Evolutionary conservation across 2,888 invertebrate genomes (phyloP).

Genomic region (Antheraea assamensis): DNA sequence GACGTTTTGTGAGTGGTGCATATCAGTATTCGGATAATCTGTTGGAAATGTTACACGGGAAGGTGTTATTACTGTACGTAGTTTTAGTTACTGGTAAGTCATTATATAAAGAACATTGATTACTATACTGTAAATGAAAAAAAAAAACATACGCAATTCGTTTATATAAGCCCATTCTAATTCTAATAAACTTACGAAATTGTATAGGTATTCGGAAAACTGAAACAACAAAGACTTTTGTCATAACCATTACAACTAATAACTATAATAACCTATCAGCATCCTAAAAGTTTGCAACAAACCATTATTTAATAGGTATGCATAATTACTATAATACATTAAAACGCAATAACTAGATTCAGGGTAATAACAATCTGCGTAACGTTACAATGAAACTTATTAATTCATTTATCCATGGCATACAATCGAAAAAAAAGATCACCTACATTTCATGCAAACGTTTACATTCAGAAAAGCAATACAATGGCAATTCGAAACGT

Average conservation of each 20-base stretch:
- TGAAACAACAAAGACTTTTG: not conserved
- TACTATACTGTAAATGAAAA: not conserved
- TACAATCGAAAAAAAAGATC: not conserved
- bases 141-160: not conserved
- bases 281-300: no score
- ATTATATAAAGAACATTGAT: not conserved
- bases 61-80: conserved; percentile 60
- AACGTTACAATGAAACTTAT: no score
- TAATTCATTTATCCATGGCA: no score
- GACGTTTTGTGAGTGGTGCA: conserved; percentile 31
- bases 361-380: no score
- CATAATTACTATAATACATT: no score
- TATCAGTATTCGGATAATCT: conserved; percentile 53
- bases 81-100: conserved; percentile 71
- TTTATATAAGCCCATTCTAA: not conserved
- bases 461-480: not conserved
- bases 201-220: not conserved
- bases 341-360: no score
- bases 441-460: not conserved
- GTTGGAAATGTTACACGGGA: conserved; percentile 76
- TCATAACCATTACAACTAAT: no score
- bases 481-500: not conserved
- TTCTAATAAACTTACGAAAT: not conserved
- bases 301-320: no score
- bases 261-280: no score